phyloP scores from a whole-genome alignment of 2,888 invertebrate genomes.

The Stenchaetothrips biformis region DNA sequence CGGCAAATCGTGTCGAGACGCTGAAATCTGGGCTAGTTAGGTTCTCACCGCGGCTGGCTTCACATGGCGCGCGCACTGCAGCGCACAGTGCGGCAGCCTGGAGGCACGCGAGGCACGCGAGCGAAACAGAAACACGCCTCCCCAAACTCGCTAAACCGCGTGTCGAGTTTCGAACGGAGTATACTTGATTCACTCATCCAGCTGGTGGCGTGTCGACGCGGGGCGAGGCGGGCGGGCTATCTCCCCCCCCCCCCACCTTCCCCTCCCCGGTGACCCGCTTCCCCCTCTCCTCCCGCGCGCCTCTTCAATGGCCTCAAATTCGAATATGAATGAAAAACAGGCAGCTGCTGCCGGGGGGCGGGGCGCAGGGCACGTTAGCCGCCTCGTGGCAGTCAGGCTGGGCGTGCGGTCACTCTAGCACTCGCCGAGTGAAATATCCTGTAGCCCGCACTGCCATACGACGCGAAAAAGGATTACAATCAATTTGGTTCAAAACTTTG shows the following conservation, averaged over 20 bases:
- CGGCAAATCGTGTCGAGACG: neutral
- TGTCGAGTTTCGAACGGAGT: neutral
- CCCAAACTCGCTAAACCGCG: neutral
- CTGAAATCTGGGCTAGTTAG: too few relatives aligned
- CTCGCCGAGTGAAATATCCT: too few relatives aligned
- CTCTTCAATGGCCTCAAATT: constrained; percentile 17
- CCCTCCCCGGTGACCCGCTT: constrained; percentile 10
- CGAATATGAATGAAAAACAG: constrained; percentile 19
- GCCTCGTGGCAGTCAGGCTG: neutral
- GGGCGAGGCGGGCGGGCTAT: neutral
- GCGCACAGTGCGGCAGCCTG: too few relatives aligned
- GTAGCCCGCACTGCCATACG: too few relatives aligned
- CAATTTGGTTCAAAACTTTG: too few relatives aligned
- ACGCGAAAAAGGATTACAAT: too few relatives aligned
- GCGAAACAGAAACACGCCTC: neutral
- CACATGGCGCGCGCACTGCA: too few relatives aligned
- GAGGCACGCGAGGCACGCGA: too few relatives aligned
- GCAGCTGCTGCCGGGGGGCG: neutral
- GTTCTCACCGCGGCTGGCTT: too few relatives aligned
- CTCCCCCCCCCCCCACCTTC: neutral
- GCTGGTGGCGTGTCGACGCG: neutral
- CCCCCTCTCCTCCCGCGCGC: neutral
- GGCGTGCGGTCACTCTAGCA: too few relatives aligned
- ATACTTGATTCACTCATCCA: constrained; percentile 2
- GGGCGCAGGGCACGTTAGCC: neutral